Evolutionary conservation across 2,113 vertebrate species (phyloP).

Genomic region (Pseudois nayaur): DNA sequence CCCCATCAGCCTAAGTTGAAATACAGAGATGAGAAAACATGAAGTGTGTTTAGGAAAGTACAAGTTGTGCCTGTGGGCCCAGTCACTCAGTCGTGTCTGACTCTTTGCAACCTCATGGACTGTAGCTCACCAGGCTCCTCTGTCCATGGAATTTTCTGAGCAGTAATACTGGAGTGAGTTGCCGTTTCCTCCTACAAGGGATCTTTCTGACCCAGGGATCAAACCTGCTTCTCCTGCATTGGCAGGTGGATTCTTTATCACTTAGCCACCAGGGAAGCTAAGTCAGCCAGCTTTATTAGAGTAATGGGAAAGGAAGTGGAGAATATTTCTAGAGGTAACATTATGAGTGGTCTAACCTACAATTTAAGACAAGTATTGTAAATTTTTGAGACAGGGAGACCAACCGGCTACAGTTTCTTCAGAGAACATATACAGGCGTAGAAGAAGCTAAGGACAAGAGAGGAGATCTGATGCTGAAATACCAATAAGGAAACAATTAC

Average conservation of each 20-base stretch:
- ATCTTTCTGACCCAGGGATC: not conserved
- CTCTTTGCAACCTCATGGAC: not conserved
- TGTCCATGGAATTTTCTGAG: not conserved
- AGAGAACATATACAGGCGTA: not conserved
- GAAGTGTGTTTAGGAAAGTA: not conserved
- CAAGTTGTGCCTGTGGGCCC: not conserved
- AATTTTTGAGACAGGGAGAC: not conserved
- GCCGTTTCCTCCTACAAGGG: not conserved
- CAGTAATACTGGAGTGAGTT: not conserved
- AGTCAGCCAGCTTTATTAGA: not conserved
- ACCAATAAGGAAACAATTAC: not conserved
- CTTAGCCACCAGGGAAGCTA: not conserved
- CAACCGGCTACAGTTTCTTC: not conserved
- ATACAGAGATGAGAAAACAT: not conserved
- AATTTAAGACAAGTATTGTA: not conserved
- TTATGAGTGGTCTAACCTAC: not conserved
- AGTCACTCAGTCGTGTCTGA: not conserved
- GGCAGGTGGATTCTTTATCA: not conserved
- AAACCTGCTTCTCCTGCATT: not conserved
- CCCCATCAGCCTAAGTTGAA: not conserved
- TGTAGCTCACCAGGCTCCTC: not conserved
- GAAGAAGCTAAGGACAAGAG: not conserved
- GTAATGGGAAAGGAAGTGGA: not conserved
- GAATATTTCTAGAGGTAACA: not conserved
- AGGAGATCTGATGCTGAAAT: not conserved